A percentile compares a stretch with the other conserved stretches of the same genome.
Conservation (phyloP, 2,113 vertebrate species). For the Neopipo cinnamomea region DNA sequence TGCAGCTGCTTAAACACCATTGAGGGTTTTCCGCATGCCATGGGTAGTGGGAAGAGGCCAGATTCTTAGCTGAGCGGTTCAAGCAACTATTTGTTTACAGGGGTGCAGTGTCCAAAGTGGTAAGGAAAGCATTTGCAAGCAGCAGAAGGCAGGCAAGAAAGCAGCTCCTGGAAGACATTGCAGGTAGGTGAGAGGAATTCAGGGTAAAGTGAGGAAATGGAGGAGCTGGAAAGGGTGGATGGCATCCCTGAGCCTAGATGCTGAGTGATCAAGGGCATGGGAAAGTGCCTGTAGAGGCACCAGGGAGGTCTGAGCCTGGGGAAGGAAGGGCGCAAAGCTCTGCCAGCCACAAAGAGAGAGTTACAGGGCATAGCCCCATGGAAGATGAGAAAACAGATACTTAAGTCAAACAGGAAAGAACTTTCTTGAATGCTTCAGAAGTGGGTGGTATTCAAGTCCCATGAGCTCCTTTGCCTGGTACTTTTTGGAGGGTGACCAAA, state of each 20-base stretch:
- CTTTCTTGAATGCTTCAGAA: conserved; percentile 25
- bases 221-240: neutral
- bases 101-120: neutral
- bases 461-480: conserved; percentile 4
- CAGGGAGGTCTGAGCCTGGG: conserved; percentile 47
- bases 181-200: neutral
- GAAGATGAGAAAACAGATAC: conserved; percentile 51
- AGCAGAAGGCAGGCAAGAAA: neutral
- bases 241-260: neutral
- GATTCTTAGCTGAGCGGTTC: neutral
- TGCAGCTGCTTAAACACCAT: neutral
- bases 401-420: conserved; percentile 8
- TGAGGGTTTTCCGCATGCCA: neutral
- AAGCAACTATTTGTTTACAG: neutral
- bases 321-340: conserved; percentile 24
- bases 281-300: conserved; percentile 29
- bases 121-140: neutral
- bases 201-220: neutral
- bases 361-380: conserved; percentile 22
- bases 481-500: conserved; percentile 48
- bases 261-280: conserved; percentile 15
- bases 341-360: conserved; percentile 13
- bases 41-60: neutral
- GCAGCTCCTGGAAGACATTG: neutral
- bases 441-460: conserved; percentile 38